Conservation (phyloP, 1,140 invertebrate species). For the Luehdorfia chinensis region DNA sequence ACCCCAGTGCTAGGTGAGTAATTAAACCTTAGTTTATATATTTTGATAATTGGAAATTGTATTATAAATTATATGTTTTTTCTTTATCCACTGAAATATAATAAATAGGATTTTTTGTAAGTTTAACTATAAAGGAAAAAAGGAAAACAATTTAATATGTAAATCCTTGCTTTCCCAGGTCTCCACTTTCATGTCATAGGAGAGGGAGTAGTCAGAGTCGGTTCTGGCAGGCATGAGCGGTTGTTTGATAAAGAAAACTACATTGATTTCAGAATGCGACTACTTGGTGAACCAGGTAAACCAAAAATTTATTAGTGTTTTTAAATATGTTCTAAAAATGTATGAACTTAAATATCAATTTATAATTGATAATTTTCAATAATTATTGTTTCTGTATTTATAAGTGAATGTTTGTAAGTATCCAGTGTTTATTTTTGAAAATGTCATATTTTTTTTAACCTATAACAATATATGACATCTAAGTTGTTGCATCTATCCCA, state of each 20-base stretch:
- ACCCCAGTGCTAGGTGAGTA: conserved; percentile 87
- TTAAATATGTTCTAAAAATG: conserved; percentile 3
- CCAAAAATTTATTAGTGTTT: conserved; percentile 2
- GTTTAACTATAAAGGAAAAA: too few species aligned
- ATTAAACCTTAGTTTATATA: not conserved
- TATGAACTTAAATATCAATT: conserved; percentile 1
- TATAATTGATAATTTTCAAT: not conserved
- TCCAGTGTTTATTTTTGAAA: too few species aligned
- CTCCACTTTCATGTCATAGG: conserved; percentile 96
- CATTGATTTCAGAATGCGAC: conserved; percentile 95
- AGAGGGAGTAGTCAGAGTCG: conserved; percentile 91
- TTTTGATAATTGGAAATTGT: not conserved
- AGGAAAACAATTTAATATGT: too few species aligned
- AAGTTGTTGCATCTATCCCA: too few species aligned
- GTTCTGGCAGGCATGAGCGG: conserved; percentile 87
- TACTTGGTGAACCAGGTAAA: conserved; percentile 91
- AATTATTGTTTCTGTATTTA: conserved; percentile 1
- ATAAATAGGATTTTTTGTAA: not conserved
- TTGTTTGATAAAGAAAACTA: conserved; percentile 95
- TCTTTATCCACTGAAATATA: not conserved
- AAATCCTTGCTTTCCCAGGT: conserved; percentile 83
- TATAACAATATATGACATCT: too few species aligned
- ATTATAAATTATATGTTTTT: not conserved
- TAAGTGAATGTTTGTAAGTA: too few species aligned
- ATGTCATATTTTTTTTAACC: too few species aligned